phyloP scores from a whole-genome alignment of 2,797 vertebrate species.

The Simalia tracyae region DNA sequence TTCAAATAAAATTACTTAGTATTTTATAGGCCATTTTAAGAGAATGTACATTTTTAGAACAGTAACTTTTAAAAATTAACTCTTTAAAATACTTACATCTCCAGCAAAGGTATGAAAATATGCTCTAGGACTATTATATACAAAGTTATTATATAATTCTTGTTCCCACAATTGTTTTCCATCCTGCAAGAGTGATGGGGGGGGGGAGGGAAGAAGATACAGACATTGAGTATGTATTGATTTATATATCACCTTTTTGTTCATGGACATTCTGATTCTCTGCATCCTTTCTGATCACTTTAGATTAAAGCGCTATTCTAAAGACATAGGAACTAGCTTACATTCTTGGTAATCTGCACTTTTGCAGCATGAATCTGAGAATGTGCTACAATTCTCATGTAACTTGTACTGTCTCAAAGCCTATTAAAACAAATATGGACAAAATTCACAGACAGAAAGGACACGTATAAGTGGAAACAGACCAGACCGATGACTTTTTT shows the following conservation, averaged over 20 bases:
- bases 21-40: not conserved
- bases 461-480: not conserved
- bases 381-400: not conserved
- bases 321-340: not conserved
- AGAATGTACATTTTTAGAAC: constrained; percentile 13
- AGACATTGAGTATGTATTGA: not conserved
- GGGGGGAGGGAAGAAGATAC: constrained; percentile 50
- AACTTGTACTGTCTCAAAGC: not conserved
- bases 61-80: not conserved
- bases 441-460: not conserved
- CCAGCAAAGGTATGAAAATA: constrained; percentile 97
- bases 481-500: not conserved
- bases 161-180: constrained; percentile 93
- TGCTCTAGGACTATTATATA: constrained; percentile 87
- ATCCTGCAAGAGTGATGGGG: constrained; percentile 77
- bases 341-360: not conserved
- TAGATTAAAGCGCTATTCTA: not conserved
- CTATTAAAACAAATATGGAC: not conserved
- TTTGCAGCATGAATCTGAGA: not conserved
- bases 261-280: not conserved
- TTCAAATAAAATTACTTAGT: not conserved
- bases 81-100: constrained; percentile 84
- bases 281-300: not conserved
- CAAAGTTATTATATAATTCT: constrained; percentile 96
- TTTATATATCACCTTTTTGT: not conserved